Conservation (phyloP, 2,888 invertebrate species). For the Drosophila algonquin region DNA sequence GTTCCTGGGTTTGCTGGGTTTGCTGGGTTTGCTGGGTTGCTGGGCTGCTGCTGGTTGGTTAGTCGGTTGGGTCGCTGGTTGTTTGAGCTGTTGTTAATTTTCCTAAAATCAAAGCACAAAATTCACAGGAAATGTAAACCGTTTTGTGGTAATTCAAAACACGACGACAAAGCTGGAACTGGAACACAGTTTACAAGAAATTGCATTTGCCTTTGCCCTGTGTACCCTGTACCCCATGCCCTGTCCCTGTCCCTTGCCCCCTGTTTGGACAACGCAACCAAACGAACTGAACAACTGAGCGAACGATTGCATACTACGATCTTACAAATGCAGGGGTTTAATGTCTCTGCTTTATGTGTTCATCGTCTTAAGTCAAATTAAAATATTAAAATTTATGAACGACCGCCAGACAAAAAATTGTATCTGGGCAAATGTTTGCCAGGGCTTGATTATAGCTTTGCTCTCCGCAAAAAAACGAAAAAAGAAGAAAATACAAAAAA, state of each 20-base stretch:
- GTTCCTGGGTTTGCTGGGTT: slow-evolving; percentile 1
- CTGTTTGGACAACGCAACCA: slow-evolving; percentile 30
- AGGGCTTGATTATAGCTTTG: slow-evolving; percentile 63
- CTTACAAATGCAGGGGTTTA: slow-evolving; percentile 45
- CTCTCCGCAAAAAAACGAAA: neutral
- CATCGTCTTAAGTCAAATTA: slow-evolving; percentile 70
- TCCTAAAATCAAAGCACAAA: slow-evolving; percentile 79
- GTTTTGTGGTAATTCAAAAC: slow-evolving; percentile 59
- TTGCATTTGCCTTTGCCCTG: slow-evolving; percentile 40
- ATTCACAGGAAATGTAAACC: slow-evolving; percentile 79
- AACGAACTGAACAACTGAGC: neutral
- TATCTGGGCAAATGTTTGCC: slow-evolving; percentile 60
- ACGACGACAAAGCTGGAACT: slow-evolving; percentile 41
- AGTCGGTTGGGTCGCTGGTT: slow-evolving; percentile 58
- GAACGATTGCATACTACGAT: slow-evolving; percentile 23
- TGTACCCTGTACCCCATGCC: neutral
- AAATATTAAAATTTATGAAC: slow-evolving; percentile 80
- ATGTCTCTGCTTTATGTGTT: slow-evolving; percentile 72
- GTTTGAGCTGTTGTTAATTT: slow-evolving; percentile 79
- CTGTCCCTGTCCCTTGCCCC: neutral
- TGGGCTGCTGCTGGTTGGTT: slow-evolving; percentile 57
- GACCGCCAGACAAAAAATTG: slow-evolving; percentile 9
- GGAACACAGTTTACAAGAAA: slow-evolving; percentile 40
- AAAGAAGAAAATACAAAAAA: slow-evolving; percentile 14
- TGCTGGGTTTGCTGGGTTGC: slow-evolving; percentile 5